Base-by-base conservation (phyloP, 1,140 invertebrate genomes). In the Archegozetes longisetosus region DNA sequence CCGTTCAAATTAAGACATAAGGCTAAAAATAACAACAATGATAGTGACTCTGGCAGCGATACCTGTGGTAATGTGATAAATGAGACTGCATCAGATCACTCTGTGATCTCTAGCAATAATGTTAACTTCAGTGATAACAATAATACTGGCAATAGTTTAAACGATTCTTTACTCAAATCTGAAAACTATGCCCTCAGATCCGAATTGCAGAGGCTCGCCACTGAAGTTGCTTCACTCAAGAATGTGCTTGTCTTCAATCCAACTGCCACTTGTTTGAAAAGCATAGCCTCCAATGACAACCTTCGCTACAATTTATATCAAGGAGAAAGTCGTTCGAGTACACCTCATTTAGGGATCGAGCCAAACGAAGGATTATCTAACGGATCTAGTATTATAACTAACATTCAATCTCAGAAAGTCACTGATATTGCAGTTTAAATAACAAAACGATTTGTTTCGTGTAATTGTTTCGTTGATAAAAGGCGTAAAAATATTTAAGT, bases 1-100 rank as follows among this genome's bases (percentile, higher is more conserved):
- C 89, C 89, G 0, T 81, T 89, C 64, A 93, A 93, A 71, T 75
- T 93, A 55, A 80, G 89, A 64, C 88, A 94, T 77, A 94, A 93
- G 71, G 84, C 83, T 58, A 53, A 22, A 20, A 17, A 2, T 3
- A 1, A 12, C 52, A n/a, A 40, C 47, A 46, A 49, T 27, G 57
- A 58, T n/a, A 58, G 57, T 23, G 57, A 58, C 25, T 40, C 57
- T 17, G 49, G 57, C 25, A 58, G 57, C 24, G 57, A 58, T 53
- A 27, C 48, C 17, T 58, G 24, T 24, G 52, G 9, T 24, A 26
- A n/a, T 13, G 57, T 58, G n/a, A 54, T 17, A 61, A 61, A 22
- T 62, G 61, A 29, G 50, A 28, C 50, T 55, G 55, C 47, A 52
- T 24, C 26, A 25, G 50, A 46, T 29, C 57, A 23, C 27, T 2